Evolutionary conservation across 2,113 vertebrate species (phyloP).

Genomic region (Tyto alba): DNA sequence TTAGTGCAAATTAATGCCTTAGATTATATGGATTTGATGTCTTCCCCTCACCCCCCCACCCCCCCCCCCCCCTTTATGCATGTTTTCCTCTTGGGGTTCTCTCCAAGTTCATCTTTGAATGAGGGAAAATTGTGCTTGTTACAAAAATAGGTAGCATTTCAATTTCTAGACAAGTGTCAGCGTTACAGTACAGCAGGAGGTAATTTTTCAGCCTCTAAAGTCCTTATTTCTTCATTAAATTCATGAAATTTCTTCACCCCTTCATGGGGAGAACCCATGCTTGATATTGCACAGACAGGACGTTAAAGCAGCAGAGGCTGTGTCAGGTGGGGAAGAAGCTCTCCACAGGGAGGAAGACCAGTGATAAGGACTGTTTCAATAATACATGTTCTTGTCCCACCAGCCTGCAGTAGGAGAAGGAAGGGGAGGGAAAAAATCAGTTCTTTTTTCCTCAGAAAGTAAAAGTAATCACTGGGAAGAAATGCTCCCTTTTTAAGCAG

Average conservation of each 20-base stretch:
- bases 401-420: slow-evolving; percentile 63
- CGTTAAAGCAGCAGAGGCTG: slow-evolving; percentile 8
- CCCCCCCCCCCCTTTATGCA: too few species aligned
- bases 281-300: slow-evolving; percentile 49
- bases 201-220: background rate
- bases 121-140: background rate
- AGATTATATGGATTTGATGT: background rate
- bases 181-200: slow-evolving; percentile 46
- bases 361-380: slow-evolving; percentile 35
- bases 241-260: slow-evolving; percentile 29
- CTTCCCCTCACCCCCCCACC: too few species aligned
- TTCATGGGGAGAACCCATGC: background rate
- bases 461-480: rapidly evolving
- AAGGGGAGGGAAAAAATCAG: background rate
- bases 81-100: background rate
- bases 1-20: slow-evolving; percentile 30
- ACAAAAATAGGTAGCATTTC: slow-evolving; percentile 32
- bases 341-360: background rate
- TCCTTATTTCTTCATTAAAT: slow-evolving; percentile 19
- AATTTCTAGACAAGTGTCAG: slow-evolving; percentile 12
- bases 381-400: slow-evolving; percentile 85
- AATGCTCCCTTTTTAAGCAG: background rate
- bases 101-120: slow-evolving; percentile 1
- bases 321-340: background rate
- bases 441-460: background rate